These are phyloP conservation scores for Matsumyia berberina DNA, from an alignment of 2,888 invertebrate species.

Conservation along the genomic window DNA sequence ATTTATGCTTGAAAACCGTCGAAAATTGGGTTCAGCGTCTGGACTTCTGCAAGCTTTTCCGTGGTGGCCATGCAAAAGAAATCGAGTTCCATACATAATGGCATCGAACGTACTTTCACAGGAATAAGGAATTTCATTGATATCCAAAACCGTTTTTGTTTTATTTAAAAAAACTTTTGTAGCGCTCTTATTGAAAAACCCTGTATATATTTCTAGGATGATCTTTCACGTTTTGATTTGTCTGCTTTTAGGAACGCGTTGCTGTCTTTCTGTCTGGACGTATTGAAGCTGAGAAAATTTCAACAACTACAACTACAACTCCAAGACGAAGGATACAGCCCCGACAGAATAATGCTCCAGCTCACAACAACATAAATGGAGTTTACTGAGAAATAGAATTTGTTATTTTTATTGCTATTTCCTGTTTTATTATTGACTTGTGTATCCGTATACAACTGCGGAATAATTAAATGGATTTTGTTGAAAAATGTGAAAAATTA, in stretches of 20 bases:
- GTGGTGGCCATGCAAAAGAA: too few relatives aligned
- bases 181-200: too few relatives aligned
- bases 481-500: not conserved
- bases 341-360: slow-evolving; percentile 80
- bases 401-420: slow-evolving; percentile 81
- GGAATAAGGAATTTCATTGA: too few relatives aligned
- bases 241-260: slow-evolving; percentile 89
- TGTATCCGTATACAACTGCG: slow-evolving; percentile 80
- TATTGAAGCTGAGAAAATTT: slow-evolving; percentile 87
- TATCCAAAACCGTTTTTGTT: slow-evolving; percentile 49
- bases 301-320: slow-evolving; percentile 84
- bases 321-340: slow-evolving; percentile 84
- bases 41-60: too few relatives aligned
- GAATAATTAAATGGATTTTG: slow-evolving; percentile 75
- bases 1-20: too few relatives aligned
- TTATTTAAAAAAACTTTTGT: too few relatives aligned
- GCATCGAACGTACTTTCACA: too few relatives aligned
- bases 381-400: slow-evolving; percentile 83
- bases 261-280: slow-evolving; percentile 89
- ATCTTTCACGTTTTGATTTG: too few relatives aligned
- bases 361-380: slow-evolving; percentile 84
- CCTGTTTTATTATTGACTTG: slow-evolving; percentile 81
- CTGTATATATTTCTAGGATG: too few relatives aligned
- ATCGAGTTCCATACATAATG: too few relatives aligned
- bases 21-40: too few relatives aligned